Conservation (phyloP, 2,888 invertebrate species). For the Latrodectus elegans region DNA sequence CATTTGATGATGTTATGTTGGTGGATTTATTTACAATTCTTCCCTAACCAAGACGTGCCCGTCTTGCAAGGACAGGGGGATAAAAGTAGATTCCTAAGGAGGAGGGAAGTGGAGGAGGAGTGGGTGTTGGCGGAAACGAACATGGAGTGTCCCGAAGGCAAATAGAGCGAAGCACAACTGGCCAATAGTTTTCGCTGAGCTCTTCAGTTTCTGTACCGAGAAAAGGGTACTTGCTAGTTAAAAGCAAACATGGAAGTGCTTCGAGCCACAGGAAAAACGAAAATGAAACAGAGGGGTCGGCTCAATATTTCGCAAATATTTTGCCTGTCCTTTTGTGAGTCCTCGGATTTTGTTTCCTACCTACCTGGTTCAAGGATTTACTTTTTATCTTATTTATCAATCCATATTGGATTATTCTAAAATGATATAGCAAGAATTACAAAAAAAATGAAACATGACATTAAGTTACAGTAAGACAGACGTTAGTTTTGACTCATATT, state of each 20-base stretch:
- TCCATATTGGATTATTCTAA: no score
- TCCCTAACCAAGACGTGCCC: constrained; percentile 19
- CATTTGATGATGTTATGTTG: constrained; percentile 5
- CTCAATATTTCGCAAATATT: constrained; percentile 14
- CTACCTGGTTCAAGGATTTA: no score
- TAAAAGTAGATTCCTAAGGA: constrained; percentile 22
- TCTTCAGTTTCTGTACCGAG: constrained; percentile 29
- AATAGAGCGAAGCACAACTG: constrained; percentile 58
- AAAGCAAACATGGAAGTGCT: constrained; percentile 53
- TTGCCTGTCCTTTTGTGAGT: no score
- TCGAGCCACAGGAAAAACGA: constrained; percentile 24
- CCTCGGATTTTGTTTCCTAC: no score
- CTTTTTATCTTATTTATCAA: no score
- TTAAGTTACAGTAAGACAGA: no score
- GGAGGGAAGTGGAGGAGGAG: background rate
- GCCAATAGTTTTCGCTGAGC: constrained; percentile 65
- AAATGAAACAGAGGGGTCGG: constrained; percentile 16
- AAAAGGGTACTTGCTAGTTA: constrained; percentile 42
- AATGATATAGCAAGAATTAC: no score
- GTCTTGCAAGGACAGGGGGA: constrained; percentile 16
- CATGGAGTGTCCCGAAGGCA: constrained; percentile 36
- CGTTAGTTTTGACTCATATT: no score
- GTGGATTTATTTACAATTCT: constrained; percentile 32
- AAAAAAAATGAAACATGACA: no score
- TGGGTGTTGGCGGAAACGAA: background rate